A percentile compares a stretch with the other conserved stretches of the same genome.
Conservation (phyloP, 2,888 invertebrate species). For the Dolomedes plantarius region DNA sequence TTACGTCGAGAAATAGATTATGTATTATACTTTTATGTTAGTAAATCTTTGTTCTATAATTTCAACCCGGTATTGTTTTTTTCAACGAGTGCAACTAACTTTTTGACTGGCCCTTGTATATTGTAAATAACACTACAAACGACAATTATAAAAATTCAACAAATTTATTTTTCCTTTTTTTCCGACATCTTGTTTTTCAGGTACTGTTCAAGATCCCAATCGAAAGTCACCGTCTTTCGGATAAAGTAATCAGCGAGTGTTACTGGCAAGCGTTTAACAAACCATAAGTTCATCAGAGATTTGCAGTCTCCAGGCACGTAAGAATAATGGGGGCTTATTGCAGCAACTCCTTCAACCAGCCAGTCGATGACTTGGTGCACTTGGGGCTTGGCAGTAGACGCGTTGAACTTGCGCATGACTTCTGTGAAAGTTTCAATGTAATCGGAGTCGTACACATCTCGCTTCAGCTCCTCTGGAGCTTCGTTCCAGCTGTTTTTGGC, state of each 20-base stretch:
- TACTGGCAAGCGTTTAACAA: constrained; percentile 20
- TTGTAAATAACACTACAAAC: too few species aligned
- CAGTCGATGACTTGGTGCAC: constrained; percentile 22
- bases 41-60: too few species aligned
- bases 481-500: constrained; percentile 33
- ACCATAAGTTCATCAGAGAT: constrained; percentile 33
- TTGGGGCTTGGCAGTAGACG: constrained; percentile 16
- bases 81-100: too few species aligned
- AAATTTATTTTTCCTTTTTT: constrained; percentile 8
- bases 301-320: constrained; percentile 37
- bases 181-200: constrained; percentile 11
- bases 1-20: too few species aligned
- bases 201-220: constrained; percentile 40
- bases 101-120: too few species aligned
- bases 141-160: too few species aligned
- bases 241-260: constrained; percentile 32
- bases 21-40: too few species aligned
- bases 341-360: constrained; percentile 43
- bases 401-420: constrained; percentile 34
- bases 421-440: constrained; percentile 36
- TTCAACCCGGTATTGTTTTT: too few species aligned
- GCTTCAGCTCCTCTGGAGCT: background rate
- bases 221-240: constrained; percentile 36
- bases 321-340: constrained; percentile 48
- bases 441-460: constrained; percentile 27